Evolutionary conservation across 2,113 vertebrate species (phyloP).

Genomic region (Trinectes maculatus): DNA sequence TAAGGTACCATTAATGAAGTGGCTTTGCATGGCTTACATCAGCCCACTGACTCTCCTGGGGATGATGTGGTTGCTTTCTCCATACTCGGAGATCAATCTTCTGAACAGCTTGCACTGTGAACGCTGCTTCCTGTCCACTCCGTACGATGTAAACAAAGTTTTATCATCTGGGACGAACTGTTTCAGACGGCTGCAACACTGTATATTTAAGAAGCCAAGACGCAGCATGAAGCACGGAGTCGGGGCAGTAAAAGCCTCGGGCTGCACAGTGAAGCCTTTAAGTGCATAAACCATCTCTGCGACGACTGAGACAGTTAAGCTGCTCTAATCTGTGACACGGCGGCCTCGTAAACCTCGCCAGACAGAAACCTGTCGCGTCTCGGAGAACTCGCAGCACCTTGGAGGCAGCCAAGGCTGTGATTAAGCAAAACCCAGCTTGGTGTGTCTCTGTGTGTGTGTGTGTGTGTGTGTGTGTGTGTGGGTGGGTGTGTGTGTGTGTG

Average conservation of each 20-base stretch:
- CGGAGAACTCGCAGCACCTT: conserved; percentile 23
- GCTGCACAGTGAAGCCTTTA: conserved; percentile 12
- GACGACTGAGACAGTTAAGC: conserved; percentile 13
- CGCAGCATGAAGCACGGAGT: conserved; percentile 1
- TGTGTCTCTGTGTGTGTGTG: background rate
- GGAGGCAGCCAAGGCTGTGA: conserved; percentile 54
- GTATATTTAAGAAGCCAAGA: conserved; percentile 2
- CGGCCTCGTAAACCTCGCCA: conserved; percentile 7
- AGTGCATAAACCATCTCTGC: conserved; percentile 28
- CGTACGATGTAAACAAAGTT: no score
- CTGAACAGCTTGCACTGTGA: conserved; percentile 10
- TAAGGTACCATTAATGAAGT: conserved; percentile 4
- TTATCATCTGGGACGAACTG: conserved; percentile 1
- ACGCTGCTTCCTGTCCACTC: conserved; percentile 15
- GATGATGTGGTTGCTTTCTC: conserved; percentile 18
- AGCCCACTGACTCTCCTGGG: conserved; percentile 2
- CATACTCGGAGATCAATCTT: background rate
- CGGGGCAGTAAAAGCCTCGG: conserved; percentile 16
- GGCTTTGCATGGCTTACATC: conserved; percentile 7
- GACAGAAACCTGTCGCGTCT: conserved; percentile 52
- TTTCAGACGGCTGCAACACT: conserved; percentile 4
- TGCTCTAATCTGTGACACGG: conserved; percentile 38
- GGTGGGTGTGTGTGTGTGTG: background rate
- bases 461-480: background rate
- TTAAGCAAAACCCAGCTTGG: conserved; percentile 21